These are phyloP conservation scores for Coronaproctus castanopsis DNA, from an alignment of 2,888 invertebrate species.

Conservation along the genomic window DNA sequence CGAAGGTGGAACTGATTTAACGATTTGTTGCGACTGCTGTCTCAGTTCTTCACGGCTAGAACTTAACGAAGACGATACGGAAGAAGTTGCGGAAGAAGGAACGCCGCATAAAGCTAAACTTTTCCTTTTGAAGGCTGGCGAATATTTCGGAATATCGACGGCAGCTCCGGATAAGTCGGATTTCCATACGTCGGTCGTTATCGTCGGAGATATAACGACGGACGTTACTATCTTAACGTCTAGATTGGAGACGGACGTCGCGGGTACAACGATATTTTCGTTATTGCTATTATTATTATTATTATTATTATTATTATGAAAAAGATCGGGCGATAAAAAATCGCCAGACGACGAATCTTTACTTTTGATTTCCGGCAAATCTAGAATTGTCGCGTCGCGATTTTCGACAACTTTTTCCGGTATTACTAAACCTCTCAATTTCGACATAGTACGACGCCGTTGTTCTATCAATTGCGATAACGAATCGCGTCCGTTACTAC, in stretches of 20 bases:
- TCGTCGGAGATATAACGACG: constrained; percentile 13
- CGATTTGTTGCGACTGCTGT: constrained; percentile 7
- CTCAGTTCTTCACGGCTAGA: constrained; percentile 22
- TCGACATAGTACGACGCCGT: constrained; percentile 58
- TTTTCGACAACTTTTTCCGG: constrained; percentile 44
- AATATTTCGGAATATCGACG: constrained; percentile 49
- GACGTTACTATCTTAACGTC: constrained; percentile 3
- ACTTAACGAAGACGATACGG: constrained; percentile 21
- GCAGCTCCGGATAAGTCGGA: constrained; percentile 16
- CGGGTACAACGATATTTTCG: not conserved
- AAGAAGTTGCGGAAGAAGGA: constrained; percentile 15
- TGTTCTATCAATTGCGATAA: constrained; percentile 58
- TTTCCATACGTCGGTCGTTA: constrained; percentile 21
- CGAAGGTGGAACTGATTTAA: constrained; percentile 1
- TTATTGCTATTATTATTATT: too few species aligned
- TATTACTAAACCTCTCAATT: constrained; percentile 69
- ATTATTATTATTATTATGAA: too few species aligned
- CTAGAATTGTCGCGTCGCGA: constrained; percentile 37
- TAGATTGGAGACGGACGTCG: not conserved
- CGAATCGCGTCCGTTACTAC: constrained; percentile 7
- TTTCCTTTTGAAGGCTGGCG: constrained; percentile 60
- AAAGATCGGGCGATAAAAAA: not conserved
- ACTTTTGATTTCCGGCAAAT: constrained; percentile 66
- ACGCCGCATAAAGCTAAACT: constrained; percentile 40
- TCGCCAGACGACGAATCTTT: constrained; percentile 14